These are phyloP conservation scores for Lasioglossum marginatum DNA, from an alignment of 2,888 invertebrate species.

Conservation along the genomic window DNA sequence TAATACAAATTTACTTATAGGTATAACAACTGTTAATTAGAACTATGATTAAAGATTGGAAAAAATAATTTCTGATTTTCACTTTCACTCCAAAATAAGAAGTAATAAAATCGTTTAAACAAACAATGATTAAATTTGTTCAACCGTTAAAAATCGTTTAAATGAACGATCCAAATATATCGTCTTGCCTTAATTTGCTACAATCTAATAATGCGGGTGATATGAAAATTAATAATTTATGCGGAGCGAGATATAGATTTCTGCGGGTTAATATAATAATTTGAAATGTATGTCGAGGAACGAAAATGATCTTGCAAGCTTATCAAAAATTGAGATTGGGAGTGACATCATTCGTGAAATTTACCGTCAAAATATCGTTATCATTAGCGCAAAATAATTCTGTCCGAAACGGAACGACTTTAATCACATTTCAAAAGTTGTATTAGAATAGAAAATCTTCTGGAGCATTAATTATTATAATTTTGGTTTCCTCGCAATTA, in stretches of 20 bases:
- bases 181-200: background rate
- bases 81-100: background rate
- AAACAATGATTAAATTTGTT: background rate
- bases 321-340: background rate
- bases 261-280: background rate
- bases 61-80: background rate
- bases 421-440: background rate
- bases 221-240: background rate
- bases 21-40: background rate
- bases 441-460: background rate
- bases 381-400: background rate
- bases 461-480: background rate
- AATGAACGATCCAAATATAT: background rate
- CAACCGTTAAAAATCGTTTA: background rate
- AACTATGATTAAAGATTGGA: background rate
- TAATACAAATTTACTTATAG: background rate
- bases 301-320: background rate
- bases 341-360: background rate
- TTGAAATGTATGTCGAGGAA: background rate
- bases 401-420: background rate
- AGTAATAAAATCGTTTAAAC: background rate
- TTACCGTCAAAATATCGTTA: background rate
- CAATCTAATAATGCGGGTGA: background rate
- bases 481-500: background rate
- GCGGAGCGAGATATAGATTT: background rate